phyloP scores from a whole-genome alignment of 1,140 invertebrate species.

The Drosophila mauritiana region DNA sequence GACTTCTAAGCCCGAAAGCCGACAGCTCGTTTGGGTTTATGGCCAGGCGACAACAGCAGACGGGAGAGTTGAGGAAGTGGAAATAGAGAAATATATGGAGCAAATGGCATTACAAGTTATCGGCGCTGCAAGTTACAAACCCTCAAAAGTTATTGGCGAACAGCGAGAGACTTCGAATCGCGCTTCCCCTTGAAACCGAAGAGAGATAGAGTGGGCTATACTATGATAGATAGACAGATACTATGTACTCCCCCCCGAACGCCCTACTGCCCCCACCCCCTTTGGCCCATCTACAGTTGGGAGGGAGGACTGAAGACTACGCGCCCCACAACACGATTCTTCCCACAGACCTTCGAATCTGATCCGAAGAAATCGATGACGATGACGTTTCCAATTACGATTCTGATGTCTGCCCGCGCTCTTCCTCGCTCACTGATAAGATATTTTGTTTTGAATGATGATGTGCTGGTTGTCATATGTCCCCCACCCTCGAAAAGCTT shows the following conservation, averaged over 20 bases:
- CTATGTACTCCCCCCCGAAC: background rate
- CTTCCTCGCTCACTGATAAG: slow-evolving; percentile 56
- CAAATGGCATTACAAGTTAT: slow-evolving; percentile 49
- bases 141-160: slow-evolving; percentile 41
- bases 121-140: slow-evolving; percentile 37
- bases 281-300: background rate
- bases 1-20: slow-evolving; percentile 53
- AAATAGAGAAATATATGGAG: slow-evolving; percentile 33
- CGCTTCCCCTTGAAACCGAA: slow-evolving; percentile 14
- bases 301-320: slow-evolving; percentile 3
- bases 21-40: slow-evolving; percentile 41
- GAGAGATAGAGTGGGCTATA: background rate
- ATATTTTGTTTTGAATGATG: slow-evolving; percentile 76
- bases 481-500: slow-evolving; percentile 45
- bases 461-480: slow-evolving; percentile 75
- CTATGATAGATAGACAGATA: slow-evolving; percentile 3
- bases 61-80: slow-evolving; percentile 1
- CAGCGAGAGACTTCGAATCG: slow-evolving; percentile 3
- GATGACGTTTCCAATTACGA: background rate
- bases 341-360: slow-evolving; percentile 49
- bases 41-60: slow-evolving; percentile 8
- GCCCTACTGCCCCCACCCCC: background rate
- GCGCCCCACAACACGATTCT: slow-evolving; percentile 12
- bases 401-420: background rate
- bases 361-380: slow-evolving; percentile 23